Conservation (phyloP, 2,113 vertebrate genomes). For the Neogobius melanostomus region DNA sequence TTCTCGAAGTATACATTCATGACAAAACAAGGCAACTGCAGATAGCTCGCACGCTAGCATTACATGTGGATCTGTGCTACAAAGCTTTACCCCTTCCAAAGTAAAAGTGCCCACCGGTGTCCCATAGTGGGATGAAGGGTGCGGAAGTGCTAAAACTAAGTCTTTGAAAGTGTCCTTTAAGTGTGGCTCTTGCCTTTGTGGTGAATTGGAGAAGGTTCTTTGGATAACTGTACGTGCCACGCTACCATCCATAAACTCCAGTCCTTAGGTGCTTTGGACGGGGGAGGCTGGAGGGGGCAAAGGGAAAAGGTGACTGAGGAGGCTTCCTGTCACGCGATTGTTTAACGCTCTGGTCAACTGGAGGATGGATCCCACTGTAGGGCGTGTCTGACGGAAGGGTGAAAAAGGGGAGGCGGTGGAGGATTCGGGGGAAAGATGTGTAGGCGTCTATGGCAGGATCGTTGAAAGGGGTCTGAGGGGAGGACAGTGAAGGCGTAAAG, state of each 20-base stretch:
- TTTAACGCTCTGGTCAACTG: constrained; percentile 25
- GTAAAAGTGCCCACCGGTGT: neutral
- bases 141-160: constrained; percentile 1
- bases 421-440: no score
- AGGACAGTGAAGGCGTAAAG: neutral
- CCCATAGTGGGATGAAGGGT: neutral
- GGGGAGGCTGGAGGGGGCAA: no score
- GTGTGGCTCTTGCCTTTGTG: neutral
- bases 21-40: constrained; percentile 60
- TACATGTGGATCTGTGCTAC: constrained; percentile 28
- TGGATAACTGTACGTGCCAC: neutral
- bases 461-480: neutral
- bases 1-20: constrained; percentile 64
- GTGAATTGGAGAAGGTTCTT: neutral
- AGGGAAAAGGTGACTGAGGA: neutral
- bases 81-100: neutral
- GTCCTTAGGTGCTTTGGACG: neutral
- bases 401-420: no score
- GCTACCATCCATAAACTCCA: neutral
- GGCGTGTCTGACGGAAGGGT: neutral
- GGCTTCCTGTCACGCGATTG: constrained; percentile 28
- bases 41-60: constrained; percentile 29
- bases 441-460: neutral
- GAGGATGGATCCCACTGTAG: neutral
- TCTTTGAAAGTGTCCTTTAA: neutral